These are phyloP conservation scores for Actias luna DNA, from an alignment of 2,888 invertebrate genomes.

Conservation along the genomic window DNA sequence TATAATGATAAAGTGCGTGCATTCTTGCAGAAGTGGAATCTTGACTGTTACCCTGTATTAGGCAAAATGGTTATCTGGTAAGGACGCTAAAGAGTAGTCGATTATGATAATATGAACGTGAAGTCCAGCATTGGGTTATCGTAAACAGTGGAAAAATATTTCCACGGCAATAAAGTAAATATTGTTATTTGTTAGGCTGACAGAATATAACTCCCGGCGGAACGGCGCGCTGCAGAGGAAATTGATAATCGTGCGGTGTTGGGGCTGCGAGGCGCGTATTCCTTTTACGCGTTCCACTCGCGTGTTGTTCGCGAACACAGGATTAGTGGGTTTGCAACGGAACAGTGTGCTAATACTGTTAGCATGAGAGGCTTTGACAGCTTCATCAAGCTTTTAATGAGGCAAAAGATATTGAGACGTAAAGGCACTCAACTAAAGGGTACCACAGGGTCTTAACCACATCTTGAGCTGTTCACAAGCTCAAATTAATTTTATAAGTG, in stretches of 20 bases:
- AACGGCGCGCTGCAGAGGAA: not conserved
- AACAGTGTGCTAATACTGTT: not conserved
- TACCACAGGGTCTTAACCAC: too few relatives aligned
- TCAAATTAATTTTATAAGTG: too few relatives aligned
- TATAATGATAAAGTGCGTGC: too few relatives aligned
- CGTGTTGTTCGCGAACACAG: not conserved
- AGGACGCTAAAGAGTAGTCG: not conserved
- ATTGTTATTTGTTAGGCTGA: conserved; percentile 4
- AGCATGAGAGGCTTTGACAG: too few relatives aligned
- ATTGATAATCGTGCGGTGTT: conserved; percentile 2
- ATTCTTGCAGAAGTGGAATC: too few relatives aligned
- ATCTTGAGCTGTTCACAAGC: too few relatives aligned
- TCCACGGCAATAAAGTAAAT: conserved; percentile 3
- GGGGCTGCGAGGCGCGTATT: not conserved
- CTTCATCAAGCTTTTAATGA: too few relatives aligned
- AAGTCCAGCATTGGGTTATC: not conserved
- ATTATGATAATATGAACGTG: not conserved
- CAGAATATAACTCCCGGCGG: not conserved
- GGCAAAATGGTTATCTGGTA: not conserved
- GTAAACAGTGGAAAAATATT: not conserved
- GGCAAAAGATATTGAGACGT: too few relatives aligned
- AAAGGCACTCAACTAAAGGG: too few relatives aligned
- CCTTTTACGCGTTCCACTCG: not conserved
- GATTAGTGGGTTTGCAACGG: not conserved
- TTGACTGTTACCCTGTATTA: not conserved